These are phyloP conservation scores for Alosa sapidissima DNA, from an alignment of 2,797 vertebrate genomes.

Conservation along the genomic window DNA sequence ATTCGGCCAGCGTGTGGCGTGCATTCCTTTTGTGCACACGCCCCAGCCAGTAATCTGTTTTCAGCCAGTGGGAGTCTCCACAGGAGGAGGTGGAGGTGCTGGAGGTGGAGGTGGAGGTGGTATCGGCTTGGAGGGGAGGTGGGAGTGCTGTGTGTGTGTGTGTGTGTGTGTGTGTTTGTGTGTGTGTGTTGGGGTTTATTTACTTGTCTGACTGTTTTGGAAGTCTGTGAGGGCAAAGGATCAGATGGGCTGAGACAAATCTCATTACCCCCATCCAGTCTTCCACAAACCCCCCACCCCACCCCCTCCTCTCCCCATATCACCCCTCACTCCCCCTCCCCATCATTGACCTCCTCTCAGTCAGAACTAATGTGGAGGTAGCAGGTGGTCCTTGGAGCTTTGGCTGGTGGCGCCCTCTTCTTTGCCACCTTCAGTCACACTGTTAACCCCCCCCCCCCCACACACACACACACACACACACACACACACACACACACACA, in stretches of 20 bases:
- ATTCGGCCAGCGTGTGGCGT: constrained; percentile 41
- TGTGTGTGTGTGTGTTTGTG: not conserved
- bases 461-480: not conserved
- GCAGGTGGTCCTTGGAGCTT: constrained; percentile 60
- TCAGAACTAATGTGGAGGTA: constrained; percentile 63
- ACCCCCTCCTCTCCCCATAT: constrained; percentile 52
- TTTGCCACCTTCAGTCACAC: not conserved
- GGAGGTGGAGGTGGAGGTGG: not conserved
- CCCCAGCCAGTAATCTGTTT: constrained; percentile 68
- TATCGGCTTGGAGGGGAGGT: not conserved
- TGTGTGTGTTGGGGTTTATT: constrained; percentile 66
- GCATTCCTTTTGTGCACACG: constrained; percentile 74
- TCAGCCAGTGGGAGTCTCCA: constrained; percentile 38
- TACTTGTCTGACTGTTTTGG: constrained; percentile 68
- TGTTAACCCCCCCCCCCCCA: not conserved
- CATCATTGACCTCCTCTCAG: constrained; percentile 64
- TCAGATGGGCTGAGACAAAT: constrained; percentile 71
- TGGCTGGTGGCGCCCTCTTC: constrained; percentile 25
- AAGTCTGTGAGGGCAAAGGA: constrained; percentile 70
- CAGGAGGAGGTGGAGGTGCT: constrained; percentile 30
- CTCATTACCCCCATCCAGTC: constrained; percentile 64
- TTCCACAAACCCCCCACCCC: constrained; percentile 48
- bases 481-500: not conserved
- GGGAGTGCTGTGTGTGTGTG: not conserved
- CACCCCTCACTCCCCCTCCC: constrained; percentile 59